Conservation (phyloP, 2,888 invertebrate genomes). For the Eilema caniola region DNA sequence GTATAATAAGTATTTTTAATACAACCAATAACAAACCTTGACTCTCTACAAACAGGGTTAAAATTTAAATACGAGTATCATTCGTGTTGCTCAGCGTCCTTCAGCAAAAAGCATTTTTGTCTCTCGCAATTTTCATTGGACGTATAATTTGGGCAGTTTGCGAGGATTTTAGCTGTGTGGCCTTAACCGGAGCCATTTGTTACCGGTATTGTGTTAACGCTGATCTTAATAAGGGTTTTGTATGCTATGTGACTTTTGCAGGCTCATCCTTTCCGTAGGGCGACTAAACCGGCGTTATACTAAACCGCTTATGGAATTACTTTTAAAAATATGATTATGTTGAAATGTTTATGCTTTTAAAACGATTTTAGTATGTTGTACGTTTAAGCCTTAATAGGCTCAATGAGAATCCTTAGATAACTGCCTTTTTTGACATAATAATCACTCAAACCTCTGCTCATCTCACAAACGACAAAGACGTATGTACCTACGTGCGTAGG, state of each 20-base stretch:
- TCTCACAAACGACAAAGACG: too few relatives aligned
- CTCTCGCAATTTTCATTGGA: constrained; percentile 51
- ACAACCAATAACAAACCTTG: constrained; percentile 6
- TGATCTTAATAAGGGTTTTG: constrained; percentile 32
- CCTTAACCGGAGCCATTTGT: constrained; percentile 38
- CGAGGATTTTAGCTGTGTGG: constrained; percentile 33
- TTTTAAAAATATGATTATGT: too few relatives aligned
- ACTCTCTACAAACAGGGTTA: neutral
- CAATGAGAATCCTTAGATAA: too few relatives aligned
- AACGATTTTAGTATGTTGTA: too few relatives aligned
- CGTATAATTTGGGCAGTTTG: constrained; percentile 49
- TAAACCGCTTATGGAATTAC: neutral
- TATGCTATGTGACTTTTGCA: constrained; percentile 21
- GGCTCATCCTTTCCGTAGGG: neutral
- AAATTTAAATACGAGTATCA: neutral
- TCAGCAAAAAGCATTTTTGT: constrained; percentile 38
- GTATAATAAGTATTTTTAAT: neutral
- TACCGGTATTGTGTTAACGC: constrained; percentile 19
- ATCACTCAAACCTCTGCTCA: too few relatives aligned
- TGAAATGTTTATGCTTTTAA: too few relatives aligned
- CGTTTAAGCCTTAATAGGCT: too few relatives aligned
- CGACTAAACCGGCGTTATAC: neutral
- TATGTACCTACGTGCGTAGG: too few relatives aligned
- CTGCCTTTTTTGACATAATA: too few relatives aligned
- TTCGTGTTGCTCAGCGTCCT: constrained; percentile 19